A percentile compares a stretch with the other conserved stretches of the same genome.
Evolutionary conservation across 2,888 invertebrate genomes (phyloP).

Genomic region (Pollenia griseotomentosa): DNA sequence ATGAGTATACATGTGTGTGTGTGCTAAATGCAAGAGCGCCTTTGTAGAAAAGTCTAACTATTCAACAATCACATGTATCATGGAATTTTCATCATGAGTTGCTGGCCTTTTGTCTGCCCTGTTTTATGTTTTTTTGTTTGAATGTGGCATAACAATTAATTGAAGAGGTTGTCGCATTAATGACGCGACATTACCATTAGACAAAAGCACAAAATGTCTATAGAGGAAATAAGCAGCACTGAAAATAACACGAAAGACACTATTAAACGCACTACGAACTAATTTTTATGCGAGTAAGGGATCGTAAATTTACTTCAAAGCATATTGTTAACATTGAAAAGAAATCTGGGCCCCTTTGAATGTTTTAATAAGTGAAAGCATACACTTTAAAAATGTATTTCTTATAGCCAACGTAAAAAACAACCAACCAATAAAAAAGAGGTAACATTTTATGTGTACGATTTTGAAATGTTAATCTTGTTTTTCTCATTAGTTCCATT

Average conservation of each 20-base stretch:
- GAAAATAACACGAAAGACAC: background rate
- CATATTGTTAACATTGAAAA: no score
- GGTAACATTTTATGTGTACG: no score
- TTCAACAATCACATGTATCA: conserved; percentile 22
- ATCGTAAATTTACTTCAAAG: no score
- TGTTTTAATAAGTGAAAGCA: no score
- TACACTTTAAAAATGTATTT: no score
- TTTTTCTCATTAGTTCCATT: no score
- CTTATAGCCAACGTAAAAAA: no score
- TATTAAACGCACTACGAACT: no score
- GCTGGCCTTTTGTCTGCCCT: background rate
- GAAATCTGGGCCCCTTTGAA: no score
- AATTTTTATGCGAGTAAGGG: no score
- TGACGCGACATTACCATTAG: conserved; percentile 38
- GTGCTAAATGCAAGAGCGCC: conserved; percentile 15
- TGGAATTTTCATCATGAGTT: conserved; percentile 23
- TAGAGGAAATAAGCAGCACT: background rate
- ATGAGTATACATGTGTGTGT: background rate
- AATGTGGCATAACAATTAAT: conserved; percentile 9
- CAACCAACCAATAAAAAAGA: no score
- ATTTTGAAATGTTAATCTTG: no score
- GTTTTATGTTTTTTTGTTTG: background rate
- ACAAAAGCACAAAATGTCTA: conserved; percentile 36
- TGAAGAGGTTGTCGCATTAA: conserved; percentile 32
- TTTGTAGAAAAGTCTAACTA: background rate